Evolutionary conservation across 2,888 invertebrate species (phyloP).

Genomic region (Alloscopus bannaensis): DNA sequence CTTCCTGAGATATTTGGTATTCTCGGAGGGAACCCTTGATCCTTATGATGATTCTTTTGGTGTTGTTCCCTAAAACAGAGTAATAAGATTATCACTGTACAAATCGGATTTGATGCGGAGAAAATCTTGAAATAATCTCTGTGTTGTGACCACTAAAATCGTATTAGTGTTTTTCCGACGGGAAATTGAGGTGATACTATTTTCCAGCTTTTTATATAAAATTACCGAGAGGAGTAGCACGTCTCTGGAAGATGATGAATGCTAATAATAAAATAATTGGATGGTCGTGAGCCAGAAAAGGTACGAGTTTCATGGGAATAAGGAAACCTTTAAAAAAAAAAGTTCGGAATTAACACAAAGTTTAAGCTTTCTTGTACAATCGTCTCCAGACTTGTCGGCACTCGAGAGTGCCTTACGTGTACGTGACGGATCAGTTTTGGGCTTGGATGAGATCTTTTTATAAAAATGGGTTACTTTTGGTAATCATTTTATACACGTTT

Average conservation of each 20-base stretch:
- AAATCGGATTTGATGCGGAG: not conserved
- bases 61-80: not conserved
- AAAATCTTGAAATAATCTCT: no score
- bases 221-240: constrained; percentile 24
- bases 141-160: constrained; percentile 37
- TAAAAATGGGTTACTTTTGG: no score
- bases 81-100: constrained; percentile 13
- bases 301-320: constrained; percentile 23
- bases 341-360: not conserved
- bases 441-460: no score
- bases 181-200: constrained; percentile 38
- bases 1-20: constrained; percentile 13
- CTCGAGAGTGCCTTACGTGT: no score
- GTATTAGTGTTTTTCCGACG: constrained; percentile 6
- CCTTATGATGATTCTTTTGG: not conserved
- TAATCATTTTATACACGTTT: no score
- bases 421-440: no score
- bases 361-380: constrained; percentile 1
- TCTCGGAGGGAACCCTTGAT: not conserved
- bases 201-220: constrained; percentile 30
- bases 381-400: no score
- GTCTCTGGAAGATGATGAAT: constrained; percentile 23
- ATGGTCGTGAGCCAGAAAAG: constrained; percentile 56
- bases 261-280: constrained; percentile 48
- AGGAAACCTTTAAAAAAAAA: not conserved